Evolutionary conservation across 1,140 invertebrate species (phyloP).

Genomic region (Paracyclopina nana): DNA sequence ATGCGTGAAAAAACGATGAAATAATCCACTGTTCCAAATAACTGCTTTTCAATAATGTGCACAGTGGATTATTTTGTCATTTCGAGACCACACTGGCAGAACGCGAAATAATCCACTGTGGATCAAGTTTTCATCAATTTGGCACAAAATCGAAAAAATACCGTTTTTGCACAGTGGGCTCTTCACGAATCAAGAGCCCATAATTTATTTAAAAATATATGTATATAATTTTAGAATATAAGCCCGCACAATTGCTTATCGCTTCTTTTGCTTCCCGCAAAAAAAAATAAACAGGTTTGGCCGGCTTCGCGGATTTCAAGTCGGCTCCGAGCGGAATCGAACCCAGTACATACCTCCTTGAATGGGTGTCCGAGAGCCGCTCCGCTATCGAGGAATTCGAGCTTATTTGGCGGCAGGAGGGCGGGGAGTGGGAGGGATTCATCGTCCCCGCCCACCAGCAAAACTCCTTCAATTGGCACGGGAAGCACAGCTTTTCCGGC

Average conservation of each 20-base stretch:
- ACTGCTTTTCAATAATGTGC: too few species aligned
- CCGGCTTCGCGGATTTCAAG: neutral
- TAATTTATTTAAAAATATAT: neutral
- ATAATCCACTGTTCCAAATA: too few species aligned
- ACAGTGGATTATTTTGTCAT: too few species aligned
- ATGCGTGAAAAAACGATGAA: too few species aligned
- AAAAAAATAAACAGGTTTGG: too few species aligned
- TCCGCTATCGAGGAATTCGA: neutral
- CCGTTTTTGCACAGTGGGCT: neutral
- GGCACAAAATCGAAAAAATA: neutral
- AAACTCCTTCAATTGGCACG: neutral
- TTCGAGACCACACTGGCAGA: too few species aligned
- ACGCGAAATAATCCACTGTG: too few species aligned
- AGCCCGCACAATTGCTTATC: neutral
- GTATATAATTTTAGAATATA: neutral
- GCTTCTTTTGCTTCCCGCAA: too few species aligned
- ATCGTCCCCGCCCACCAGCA: neutral
- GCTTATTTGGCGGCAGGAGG: neutral
- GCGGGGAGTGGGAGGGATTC: neutral
- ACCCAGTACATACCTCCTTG: slow-evolving; percentile 2
- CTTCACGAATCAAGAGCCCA: neutral
- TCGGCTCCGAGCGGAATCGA: neutral
- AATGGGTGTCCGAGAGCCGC: neutral
- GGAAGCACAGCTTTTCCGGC: neutral
- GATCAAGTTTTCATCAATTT: neutral